Evolutionary conservation across 2,113 vertebrate species (phyloP).

Genomic region (Chascanopsetta lugubris): DNA sequence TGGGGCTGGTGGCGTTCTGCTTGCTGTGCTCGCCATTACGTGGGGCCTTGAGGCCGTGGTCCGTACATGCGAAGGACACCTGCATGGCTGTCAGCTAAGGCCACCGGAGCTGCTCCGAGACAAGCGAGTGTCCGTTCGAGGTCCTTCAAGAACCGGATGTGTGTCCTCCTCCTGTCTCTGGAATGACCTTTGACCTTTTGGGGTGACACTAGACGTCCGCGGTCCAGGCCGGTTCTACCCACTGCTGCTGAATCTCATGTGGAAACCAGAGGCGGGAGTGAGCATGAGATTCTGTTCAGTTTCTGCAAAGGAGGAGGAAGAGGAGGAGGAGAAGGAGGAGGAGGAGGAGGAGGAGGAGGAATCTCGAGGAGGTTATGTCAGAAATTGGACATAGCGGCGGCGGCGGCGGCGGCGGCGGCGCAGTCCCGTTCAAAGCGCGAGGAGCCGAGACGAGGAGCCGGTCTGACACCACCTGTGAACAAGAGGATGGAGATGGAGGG

Average conservation of each 20-base stretch:
- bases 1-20: conserved; percentile 90
- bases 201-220: conserved; percentile 35
- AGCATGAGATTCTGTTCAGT: conserved; percentile 4
- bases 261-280: conserved; percentile 22
- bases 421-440: conserved; percentile 38
- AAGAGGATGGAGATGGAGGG: conserved; percentile 59
- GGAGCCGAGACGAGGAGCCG: conserved; percentile 26
- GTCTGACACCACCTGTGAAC: conserved; percentile 65
- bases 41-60: conserved; percentile 92
- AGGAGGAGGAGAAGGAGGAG: conserved; percentile 10
- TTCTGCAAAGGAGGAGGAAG: conserved; percentile 12
- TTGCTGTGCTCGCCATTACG: conserved; percentile 95
- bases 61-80: conserved; percentile 97
- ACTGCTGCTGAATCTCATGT: conserved; percentile 24
- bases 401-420: too few species aligned
- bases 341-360: neutral
- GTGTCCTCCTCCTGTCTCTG: neutral
- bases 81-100: conserved; percentile 86
- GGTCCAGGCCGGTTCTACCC: conserved; percentile 23
- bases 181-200: conserved; percentile 4
- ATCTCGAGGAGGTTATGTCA: conserved; percentile 21
- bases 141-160: conserved; percentile 6
- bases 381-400: conserved; percentile 26
- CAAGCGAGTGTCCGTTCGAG: neutral
- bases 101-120: conserved; percentile 28